Evolutionary conservation across 2,797 vertebrate species (phyloP).

Genomic region (Peromyscus attwateri): DNA sequence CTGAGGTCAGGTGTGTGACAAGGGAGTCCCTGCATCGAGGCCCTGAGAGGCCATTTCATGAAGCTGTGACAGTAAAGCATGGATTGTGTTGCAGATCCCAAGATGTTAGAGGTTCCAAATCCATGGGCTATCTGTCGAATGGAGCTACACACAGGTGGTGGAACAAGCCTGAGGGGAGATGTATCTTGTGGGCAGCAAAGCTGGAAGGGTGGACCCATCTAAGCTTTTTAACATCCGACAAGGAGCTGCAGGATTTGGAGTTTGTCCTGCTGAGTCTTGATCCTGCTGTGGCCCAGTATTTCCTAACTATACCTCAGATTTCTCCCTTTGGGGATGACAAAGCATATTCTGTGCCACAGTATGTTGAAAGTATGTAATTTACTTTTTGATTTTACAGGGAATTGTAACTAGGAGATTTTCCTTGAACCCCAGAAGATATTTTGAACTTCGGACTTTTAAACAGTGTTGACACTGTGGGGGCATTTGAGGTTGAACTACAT

Average conservation of each 20-base stretch:
- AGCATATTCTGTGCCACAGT: background rate
- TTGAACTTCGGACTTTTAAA: background rate
- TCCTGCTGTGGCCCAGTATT: background rate
- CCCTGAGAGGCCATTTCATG: background rate
- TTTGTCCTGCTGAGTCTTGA: background rate
- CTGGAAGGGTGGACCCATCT: background rate
- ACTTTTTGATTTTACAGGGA: background rate
- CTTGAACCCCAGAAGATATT: background rate
- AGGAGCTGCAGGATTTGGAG: background rate
- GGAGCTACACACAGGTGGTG: background rate
- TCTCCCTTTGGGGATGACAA: background rate
- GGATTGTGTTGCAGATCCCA: background rate
- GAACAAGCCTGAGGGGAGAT: background rate
- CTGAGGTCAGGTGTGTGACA: background rate
- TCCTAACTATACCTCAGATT: background rate
- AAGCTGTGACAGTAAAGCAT: background rate
- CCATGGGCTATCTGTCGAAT: background rate
- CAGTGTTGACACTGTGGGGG: background rate
- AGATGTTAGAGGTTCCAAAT: background rate
- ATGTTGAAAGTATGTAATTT: background rate
- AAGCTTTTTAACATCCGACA: background rate
- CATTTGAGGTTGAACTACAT: background rate
- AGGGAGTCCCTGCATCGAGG: background rate
- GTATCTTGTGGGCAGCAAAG: background rate
- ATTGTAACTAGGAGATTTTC: background rate